Percentiles rank a stretch among this genome's conserved stretches.
phyloP scores from a whole-genome alignment of 2,113 vertebrate species.

The Synchiropus splendidus region DNA sequence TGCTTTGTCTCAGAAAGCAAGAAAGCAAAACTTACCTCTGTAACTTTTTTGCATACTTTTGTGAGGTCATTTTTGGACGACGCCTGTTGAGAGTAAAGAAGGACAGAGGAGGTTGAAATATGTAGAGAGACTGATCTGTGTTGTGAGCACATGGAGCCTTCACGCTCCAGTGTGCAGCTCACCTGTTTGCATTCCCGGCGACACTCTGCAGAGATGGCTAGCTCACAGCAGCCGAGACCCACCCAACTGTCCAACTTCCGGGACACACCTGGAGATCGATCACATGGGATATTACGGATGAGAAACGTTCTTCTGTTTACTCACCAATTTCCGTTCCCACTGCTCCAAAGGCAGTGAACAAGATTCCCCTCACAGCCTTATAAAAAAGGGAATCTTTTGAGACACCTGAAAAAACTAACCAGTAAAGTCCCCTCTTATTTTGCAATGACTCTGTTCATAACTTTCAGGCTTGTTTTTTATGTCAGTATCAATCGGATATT shows the following conservation, averaged over 20 bases:
- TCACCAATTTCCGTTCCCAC: too few relatives aligned
- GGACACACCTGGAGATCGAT: conserved; percentile 71
- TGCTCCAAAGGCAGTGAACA: too few relatives aligned
- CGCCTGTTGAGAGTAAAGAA: conserved; percentile 64
- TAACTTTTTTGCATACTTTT: conserved; percentile 91
- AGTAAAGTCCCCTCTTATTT: too few relatives aligned
- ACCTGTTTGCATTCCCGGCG: conserved; percentile 92
- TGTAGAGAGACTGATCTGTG: not conserved
- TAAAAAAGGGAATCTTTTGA: too few relatives aligned
- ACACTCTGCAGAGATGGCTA: conserved; percentile 88
- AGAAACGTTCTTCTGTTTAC: too few relatives aligned
- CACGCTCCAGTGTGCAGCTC: conserved; percentile 8
- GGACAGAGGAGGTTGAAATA: not conserved
- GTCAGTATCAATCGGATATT: too few relatives aligned
- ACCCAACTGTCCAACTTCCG: conserved; percentile 95
- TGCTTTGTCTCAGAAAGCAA: not conserved
- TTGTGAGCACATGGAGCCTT: not conserved
- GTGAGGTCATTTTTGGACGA: conserved; percentile 89
- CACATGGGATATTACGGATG: too few relatives aligned
- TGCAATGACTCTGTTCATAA: too few relatives aligned
- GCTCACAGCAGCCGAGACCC: conserved; percentile 93
- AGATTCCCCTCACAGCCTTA: too few relatives aligned
- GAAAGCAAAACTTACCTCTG: conserved; percentile 73
- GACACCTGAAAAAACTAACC: too few relatives aligned
- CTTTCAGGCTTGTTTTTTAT: too few relatives aligned